Conservation (phyloP, 2,797 vertebrate genomes). For the Oreochromis mossambicus region DNA sequence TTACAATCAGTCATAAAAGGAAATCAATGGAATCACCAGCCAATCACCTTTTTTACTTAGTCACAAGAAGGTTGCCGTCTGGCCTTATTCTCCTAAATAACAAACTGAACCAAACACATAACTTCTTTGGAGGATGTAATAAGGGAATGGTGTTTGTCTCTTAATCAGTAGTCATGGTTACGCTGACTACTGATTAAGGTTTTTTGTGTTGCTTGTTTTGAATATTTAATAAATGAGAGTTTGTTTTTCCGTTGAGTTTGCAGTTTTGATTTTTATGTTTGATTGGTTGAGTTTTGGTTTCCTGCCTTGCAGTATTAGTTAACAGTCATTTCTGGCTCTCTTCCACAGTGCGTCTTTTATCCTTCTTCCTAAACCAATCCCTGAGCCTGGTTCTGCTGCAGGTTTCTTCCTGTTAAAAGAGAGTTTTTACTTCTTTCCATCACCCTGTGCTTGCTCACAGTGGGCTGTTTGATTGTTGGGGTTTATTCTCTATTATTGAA, state of each 20-base stretch:
- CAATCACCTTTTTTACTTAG: neutral
- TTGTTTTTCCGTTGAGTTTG: neutral
- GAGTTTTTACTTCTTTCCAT: neutral
- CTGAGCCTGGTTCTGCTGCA: neutral
- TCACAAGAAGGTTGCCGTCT: neutral
- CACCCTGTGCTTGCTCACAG: neutral
- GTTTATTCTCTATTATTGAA: neutral
- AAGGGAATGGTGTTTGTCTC: neutral
- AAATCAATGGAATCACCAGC: neutral
- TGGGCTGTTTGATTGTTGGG: neutral
- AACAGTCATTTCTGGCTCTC: neutral
- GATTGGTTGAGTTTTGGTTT: neutral
- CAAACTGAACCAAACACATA: rapidly evolving
- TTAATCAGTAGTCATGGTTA: neutral
- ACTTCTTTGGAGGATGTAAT: neutral
- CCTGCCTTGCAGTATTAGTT: neutral
- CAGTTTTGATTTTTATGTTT: neutral
- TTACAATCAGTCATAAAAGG: rapidly evolving
- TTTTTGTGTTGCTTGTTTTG: neutral
- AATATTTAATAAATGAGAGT: rapidly evolving
- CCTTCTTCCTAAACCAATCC: neutral
- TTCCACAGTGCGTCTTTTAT: rapidly evolving
- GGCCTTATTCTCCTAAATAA: neutral
- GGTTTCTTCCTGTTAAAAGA: neutral
- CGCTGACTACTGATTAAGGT: neutral